Percentiles rank a stretch among this genome's conserved stretches.
Evolutionary conservation across 2,113 vertebrate genomes (phyloP).

Genomic region (Tetrao urogallus): DNA sequence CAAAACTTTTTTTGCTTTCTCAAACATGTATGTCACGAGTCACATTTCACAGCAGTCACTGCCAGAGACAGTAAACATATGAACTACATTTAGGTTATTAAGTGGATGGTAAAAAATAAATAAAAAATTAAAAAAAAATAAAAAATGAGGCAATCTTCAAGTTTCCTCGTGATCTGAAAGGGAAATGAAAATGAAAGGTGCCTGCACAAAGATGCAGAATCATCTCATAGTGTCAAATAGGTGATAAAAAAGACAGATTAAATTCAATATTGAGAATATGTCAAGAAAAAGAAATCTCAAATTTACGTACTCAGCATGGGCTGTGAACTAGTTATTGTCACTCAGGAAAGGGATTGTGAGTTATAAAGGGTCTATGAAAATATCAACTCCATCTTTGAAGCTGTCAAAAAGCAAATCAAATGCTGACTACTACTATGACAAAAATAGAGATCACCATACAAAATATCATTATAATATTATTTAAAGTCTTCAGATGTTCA

Average conservation of each 20-base stretch:
- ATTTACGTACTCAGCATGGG: conserved; percentile 45
- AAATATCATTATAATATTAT: conserved; percentile 49
- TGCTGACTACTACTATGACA: conserved; percentile 41
- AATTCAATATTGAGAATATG: conserved; percentile 51
- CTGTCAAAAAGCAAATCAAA: conserved; percentile 66
- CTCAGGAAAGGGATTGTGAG: conserved; percentile 51
- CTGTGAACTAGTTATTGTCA: conserved; percentile 46
- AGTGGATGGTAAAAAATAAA: too few species aligned
- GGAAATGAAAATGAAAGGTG: conserved; percentile 24
- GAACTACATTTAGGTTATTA: not conserved
- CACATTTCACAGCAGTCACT: not conserved
- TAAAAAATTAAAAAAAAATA: not conserved
- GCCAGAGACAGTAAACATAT: not conserved
- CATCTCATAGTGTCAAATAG: conserved; percentile 24
- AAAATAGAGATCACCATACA: conserved; percentile 26
- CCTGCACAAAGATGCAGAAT: conserved; percentile 20
- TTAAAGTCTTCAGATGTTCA: conserved; percentile 37
- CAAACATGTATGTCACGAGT: not conserved
- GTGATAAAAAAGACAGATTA: conserved; percentile 57
- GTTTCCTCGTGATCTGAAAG: not conserved
- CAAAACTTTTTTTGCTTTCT: not conserved
- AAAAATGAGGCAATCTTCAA: not conserved
- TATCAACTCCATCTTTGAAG: conserved; percentile 40
- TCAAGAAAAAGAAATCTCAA: conserved; percentile 49
- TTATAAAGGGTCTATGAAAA: conserved; percentile 63